A percentile compares a stretch with the other conserved stretches of the same genome.
phyloP scores from a whole-genome alignment of 2,888 invertebrate species.

The Tipula helvola region DNA sequence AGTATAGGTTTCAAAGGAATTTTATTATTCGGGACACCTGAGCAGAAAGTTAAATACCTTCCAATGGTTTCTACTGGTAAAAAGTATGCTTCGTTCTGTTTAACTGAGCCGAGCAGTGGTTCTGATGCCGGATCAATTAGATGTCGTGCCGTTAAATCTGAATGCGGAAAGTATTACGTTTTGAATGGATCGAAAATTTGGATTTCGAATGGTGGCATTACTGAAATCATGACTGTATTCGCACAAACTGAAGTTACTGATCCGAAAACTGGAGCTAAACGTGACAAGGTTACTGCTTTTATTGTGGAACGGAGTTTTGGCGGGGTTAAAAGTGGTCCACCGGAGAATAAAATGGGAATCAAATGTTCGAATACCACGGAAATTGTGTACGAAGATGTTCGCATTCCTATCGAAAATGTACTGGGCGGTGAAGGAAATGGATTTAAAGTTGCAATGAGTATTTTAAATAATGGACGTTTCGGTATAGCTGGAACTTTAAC shows the following conservation, averaged over 20 bases:
- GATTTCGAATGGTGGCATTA: conserved; percentile 96
- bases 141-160: conserved; percentile 68
- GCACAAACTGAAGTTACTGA: conserved; percentile 75
- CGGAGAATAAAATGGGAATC: conserved; percentile 99
- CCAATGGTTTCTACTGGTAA: conserved; percentile 75
- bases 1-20: conserved; percentile 93
- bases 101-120: conserved; percentile 91
- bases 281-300: conserved; percentile 80
- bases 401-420: conserved; percentile 78
- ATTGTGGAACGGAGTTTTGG: conserved; percentile 91
- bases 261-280: conserved; percentile 46
- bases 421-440: conserved; percentile 79
- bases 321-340: conserved; percentile 83
- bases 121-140: conserved; percentile 88
- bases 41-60: conserved; percentile 85
- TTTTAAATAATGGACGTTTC: conserved; percentile 92
- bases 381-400: conserved; percentile 87
- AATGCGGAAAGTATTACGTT: conserved; percentile 82
- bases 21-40: conserved; percentile 73
- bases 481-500: conserved; percentile 92
- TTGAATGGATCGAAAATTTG: conserved; percentile 97
- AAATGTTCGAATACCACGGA: conserved; percentile 92
- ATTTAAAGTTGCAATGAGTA: conserved; percentile 86
- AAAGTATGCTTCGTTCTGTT: conserved; percentile 78
- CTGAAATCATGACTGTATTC: conserved; percentile 95